These are phyloP conservation scores for Nesoenas mayeri DNA, from an alignment of 2,113 vertebrate genomes.

Conservation along the genomic window DNA sequence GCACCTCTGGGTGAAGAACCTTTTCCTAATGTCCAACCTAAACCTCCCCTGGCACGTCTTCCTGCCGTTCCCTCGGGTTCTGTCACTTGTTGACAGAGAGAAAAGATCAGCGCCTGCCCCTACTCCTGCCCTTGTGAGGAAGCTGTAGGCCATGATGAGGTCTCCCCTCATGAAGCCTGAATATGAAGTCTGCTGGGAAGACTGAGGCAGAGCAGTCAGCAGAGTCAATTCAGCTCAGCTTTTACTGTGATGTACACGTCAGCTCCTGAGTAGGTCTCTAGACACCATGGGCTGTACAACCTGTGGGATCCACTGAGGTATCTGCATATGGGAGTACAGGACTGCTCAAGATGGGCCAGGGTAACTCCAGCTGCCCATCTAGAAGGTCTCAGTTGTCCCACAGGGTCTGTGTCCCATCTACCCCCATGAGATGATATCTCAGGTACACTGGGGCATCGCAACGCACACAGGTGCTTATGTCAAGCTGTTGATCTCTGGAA, in stretches of 20 bases:
- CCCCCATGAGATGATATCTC: not conserved
- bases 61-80: too few relatives aligned
- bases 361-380: not conserved
- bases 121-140: too few relatives aligned
- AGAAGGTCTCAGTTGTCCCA: too few relatives aligned
- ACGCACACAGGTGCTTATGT: not conserved
- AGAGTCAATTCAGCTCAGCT: not conserved
- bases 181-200: not conserved
- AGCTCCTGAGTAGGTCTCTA: not conserved
- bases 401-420: not conserved
- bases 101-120: too few relatives aligned
- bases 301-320: not conserved
- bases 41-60: too few relatives aligned
- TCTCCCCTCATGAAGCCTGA: too few relatives aligned
- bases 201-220: not conserved
- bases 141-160: too few relatives aligned
- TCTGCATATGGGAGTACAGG: not conserved
- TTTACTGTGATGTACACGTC: too few relatives aligned
- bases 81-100: too few relatives aligned
- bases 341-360: not conserved
- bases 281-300: not conserved
- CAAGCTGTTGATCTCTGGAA: not conserved
- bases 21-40: too few relatives aligned
- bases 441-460: not conserved
- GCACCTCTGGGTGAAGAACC: too few relatives aligned